phyloP scores from a whole-genome alignment of 2,888 invertebrate genomes.

The Tortrix viridana region DNA sequence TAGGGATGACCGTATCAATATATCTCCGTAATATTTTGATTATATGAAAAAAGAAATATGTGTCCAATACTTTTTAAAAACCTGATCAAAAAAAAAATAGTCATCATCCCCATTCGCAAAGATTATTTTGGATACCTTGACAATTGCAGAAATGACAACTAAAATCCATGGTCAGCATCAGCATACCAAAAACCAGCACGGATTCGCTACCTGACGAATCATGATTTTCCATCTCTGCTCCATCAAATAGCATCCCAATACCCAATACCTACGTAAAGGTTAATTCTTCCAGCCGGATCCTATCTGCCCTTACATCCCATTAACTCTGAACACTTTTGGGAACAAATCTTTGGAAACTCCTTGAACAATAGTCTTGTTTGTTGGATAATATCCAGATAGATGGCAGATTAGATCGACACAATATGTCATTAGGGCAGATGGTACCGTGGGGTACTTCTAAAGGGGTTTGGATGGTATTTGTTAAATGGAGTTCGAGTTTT shows the following conservation, averaged over 20 bases:
- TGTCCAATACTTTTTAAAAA: too few relatives aligned
- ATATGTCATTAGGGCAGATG: conserved; percentile 32
- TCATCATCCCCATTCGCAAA: too few relatives aligned
- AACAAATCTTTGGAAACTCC: conserved; percentile 69
- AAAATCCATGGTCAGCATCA: too few relatives aligned
- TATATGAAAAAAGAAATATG: too few relatives aligned
- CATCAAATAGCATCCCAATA: not conserved
- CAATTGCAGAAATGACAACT: too few relatives aligned
- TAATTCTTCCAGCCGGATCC: conserved; percentile 49
- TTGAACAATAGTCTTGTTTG: conserved; percentile 55
- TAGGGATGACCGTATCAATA: too few relatives aligned
- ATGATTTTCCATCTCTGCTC: too few relatives aligned
- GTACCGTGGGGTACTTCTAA: conserved; percentile 18
- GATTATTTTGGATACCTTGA: too few relatives aligned
- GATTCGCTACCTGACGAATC: too few relatives aligned
- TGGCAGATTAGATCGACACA: conserved; percentile 41
- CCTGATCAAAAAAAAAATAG: too few relatives aligned
- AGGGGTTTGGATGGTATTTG: conserved; percentile 8
- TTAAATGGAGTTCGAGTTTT: not conserved
- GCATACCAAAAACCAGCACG: too few relatives aligned
- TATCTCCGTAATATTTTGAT: too few relatives aligned
- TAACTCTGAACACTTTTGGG: conserved; percentile 63
- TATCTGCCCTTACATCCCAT: conserved; percentile 69
- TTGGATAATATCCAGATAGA: conserved; percentile 46
- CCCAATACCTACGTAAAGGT: not conserved